A percentile compares a stretch with the other conserved stretches of the same genome.
These are phyloP conservation scores for Nixonia krombeini DNA, from an alignment of 1,140 invertebrate genomes.

Conservation along the genomic window DNA sequence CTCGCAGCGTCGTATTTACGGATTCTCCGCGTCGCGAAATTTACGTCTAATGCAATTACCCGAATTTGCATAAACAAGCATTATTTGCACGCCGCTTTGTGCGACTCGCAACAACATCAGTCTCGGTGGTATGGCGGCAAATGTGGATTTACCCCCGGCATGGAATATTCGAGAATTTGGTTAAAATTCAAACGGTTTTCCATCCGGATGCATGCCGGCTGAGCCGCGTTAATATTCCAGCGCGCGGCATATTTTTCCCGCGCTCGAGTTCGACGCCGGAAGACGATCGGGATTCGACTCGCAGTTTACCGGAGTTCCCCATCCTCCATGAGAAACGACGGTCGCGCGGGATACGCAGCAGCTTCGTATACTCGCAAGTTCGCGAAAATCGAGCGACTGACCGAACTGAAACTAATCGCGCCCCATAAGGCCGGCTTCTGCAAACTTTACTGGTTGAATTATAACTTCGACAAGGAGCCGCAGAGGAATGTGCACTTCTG, in stretches of 20 bases:
- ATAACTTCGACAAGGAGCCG: constrained; percentile 36
- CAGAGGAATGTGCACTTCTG: background rate
- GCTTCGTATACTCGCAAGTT: constrained; percentile 30
- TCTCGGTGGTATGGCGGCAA: no score
- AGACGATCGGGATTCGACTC: constrained; percentile 12
- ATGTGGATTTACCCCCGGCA: no score
- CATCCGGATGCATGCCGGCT: no score
- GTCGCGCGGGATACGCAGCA: constrained; percentile 12
- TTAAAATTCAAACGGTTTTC: no score
- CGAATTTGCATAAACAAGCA: constrained; percentile 3
- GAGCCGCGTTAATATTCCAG: no score
- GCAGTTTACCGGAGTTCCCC: constrained; percentile 16
- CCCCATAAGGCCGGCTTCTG: constrained; percentile 15
- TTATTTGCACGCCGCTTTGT: constrained; percentile 12
- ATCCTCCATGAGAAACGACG: constrained; percentile 14
- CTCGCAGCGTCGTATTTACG: constrained; percentile 7
- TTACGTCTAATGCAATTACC: constrained; percentile 20
- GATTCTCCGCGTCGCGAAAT: constrained; percentile 21
- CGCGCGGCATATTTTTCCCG: background rate
- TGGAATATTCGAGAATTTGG: no score
- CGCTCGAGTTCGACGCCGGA: background rate
- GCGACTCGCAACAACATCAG: constrained; percentile 3
- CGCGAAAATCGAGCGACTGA: constrained; percentile 10
- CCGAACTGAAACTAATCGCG: constrained; percentile 30
- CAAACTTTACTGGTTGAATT: constrained; percentile 37